Conservation (phyloP, 1,140 invertebrate genomes). For the Lepidurus couesii region DNA sequence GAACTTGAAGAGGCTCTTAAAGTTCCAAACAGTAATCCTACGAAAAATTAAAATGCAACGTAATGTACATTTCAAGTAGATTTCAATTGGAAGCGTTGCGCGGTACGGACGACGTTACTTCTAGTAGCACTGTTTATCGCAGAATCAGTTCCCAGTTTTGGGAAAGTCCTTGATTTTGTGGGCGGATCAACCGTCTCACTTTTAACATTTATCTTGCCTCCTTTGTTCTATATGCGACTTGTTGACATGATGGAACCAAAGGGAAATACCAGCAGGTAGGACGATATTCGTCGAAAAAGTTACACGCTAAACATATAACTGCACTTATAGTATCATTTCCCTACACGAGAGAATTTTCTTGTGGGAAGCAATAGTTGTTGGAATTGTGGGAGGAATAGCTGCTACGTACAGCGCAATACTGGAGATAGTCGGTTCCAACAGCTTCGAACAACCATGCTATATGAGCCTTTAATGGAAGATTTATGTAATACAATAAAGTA, state of each 20-base stretch:
- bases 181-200: constrained; percentile 62
- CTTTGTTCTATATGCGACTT: constrained; percentile 60
- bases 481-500: constrained; percentile 12
- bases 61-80: constrained; percentile 47
- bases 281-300: no score
- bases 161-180: constrained; percentile 62
- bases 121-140: constrained; percentile 57
- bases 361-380: constrained; percentile 56
- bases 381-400: constrained; percentile 53
- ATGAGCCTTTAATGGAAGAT: not conserved
- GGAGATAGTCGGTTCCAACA: constrained; percentile 43
- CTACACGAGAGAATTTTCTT: constrained; percentile 47
- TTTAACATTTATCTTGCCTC: constrained; percentile 61
- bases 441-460: constrained; percentile 32
- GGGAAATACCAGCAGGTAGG: constrained; percentile 18
- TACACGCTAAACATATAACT: not conserved
- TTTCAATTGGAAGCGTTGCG: constrained; percentile 57
- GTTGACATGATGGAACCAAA: constrained; percentile 41
- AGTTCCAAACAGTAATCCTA: constrained; percentile 54
- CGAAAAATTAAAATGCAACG: constrained; percentile 30
- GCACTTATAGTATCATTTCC: constrained; percentile 46
- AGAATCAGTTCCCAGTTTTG: constrained; percentile 61
- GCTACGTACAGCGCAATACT: constrained; percentile 57
- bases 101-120: constrained; percentile 54
- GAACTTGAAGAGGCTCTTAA: constrained; percentile 62